Conservation (phyloP, 2,797 vertebrate species). For the Diplodus sargus region DNA sequence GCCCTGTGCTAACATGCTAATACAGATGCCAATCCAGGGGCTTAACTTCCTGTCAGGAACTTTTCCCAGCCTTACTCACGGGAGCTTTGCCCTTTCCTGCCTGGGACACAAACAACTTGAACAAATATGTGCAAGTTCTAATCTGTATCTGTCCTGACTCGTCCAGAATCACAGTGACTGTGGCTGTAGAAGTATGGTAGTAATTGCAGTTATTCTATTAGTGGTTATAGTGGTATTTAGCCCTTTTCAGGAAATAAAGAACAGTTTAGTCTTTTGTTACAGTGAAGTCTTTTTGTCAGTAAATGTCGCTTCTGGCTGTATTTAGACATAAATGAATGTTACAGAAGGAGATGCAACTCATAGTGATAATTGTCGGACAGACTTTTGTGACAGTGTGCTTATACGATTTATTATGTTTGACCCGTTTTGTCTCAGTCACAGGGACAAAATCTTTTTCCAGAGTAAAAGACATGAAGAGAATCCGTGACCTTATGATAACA, state of each 20-base stretch:
- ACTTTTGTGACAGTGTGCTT: background rate
- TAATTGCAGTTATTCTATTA: background rate
- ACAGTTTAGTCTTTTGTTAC: background rate
- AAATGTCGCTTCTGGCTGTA: background rate
- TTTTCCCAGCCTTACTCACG: background rate
- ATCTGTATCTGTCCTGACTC: constrained; percentile 22
- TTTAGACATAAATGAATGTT: background rate
- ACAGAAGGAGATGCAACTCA: background rate
- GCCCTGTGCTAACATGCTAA: constrained; percentile 13
- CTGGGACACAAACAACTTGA: background rate
- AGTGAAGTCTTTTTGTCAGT: background rate
- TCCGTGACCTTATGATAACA: background rate
- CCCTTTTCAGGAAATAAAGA: background rate
- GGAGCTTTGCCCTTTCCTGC: background rate
- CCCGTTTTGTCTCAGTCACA: background rate
- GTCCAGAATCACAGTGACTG: background rate
- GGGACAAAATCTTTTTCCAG: background rate
- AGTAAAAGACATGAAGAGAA: too few relatives aligned
- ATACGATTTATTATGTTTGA: background rate
- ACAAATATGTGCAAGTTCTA: background rate
- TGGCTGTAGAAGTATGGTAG: background rate
- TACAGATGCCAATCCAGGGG: constrained; percentile 6
- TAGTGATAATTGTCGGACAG: too few relatives aligned
- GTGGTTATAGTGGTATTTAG: background rate
- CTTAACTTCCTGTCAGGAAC: background rate